phyloP scores from a whole-genome alignment of 2,113 vertebrate genomes.

The Eupsittula cactorum region DNA sequence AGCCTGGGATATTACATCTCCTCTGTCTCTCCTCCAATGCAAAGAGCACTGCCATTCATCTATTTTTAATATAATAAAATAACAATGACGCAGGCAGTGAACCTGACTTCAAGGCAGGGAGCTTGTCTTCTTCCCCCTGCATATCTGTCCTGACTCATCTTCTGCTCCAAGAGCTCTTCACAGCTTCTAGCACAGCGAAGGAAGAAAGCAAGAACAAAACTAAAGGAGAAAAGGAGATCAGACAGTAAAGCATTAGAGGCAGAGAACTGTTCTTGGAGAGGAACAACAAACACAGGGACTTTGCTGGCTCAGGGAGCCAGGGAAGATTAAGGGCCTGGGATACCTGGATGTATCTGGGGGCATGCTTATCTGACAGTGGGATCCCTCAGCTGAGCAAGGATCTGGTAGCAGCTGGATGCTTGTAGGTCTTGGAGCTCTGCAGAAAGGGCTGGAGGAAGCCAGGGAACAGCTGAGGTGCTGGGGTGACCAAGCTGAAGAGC shows the following conservation, averaged over 20 bases:
- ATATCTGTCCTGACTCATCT: constrained; percentile 41
- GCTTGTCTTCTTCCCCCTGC: not conserved
- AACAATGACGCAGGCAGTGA: constrained; percentile 43
- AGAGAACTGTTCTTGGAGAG: not conserved
- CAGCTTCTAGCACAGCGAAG: not conserved
- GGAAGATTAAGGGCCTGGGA: not conserved
- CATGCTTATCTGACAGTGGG: fast-evolving
- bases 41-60: constrained; percentile 30
- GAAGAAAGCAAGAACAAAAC: not conserved
- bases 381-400: not conserved
- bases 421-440: not conserved
- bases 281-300: not conserved
- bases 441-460: not conserved
- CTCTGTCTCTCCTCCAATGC: not conserved
- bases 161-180: not conserved
- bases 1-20: not conserved
- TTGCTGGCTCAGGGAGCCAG: not conserved
- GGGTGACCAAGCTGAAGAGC: not conserved
- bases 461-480: not conserved
- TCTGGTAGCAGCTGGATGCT: fast-evolving
- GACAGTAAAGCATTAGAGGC: not conserved
- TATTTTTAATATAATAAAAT: constrained; percentile 52
- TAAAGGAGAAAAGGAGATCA: not conserved
- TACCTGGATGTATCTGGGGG: not conserved
- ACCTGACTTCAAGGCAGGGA: constrained; percentile 42